Base-by-base conservation (phyloP, 1,140 invertebrate genomes). In the Drosophila neocordata region DNA sequence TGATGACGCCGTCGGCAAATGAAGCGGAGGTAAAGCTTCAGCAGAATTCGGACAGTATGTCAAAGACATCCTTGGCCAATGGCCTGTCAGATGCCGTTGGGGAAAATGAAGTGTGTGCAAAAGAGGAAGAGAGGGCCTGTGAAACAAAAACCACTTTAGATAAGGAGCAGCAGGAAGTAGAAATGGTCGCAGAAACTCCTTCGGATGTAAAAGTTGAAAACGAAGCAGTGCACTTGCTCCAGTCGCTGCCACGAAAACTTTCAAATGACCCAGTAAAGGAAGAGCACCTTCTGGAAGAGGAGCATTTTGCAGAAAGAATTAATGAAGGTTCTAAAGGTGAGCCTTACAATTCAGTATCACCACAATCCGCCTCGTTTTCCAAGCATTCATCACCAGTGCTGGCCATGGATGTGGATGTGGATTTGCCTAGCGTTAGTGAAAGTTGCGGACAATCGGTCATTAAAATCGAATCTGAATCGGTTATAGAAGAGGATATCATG, bases 381-480 rank as follows among this genome's bases (percentile, higher is more conserved):
- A 11, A 18, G 15, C 61, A 35, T 38, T 75, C 72, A 9, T 60
- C 72, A 35, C 72, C 72, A 12, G 57, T 52, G 34, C n/a, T 75
- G 20, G 74, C 72, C 22, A 75, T 75, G 72, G 72, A 75, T 51
- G 57, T 68, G 13, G 41, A 44, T 44, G 15, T 48, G 1, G 72
- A 75, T 58, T 20, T 68, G 24, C 57, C 72, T 6, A 62, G 57
- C 20, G 38, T 51, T 41, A 64, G 56, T 0, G 35, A 59, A 5
- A 55, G 27, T 18, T 15, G 11, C 1, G 13, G 11, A 4, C 53
- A 27, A 4, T 8, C 6, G n/a, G 27, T 58, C 1, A 74, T 81
- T 12, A 85, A 85, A 37, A 60, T 77, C 24, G 81, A 85, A 35
- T 74, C 69, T 1, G 71, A 78, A 38, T 18, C 53, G 4, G 27